These are phyloP conservation scores for Hybos culiciformis DNA, from an alignment of 2,888 invertebrate species.

Conservation along the genomic window DNA sequence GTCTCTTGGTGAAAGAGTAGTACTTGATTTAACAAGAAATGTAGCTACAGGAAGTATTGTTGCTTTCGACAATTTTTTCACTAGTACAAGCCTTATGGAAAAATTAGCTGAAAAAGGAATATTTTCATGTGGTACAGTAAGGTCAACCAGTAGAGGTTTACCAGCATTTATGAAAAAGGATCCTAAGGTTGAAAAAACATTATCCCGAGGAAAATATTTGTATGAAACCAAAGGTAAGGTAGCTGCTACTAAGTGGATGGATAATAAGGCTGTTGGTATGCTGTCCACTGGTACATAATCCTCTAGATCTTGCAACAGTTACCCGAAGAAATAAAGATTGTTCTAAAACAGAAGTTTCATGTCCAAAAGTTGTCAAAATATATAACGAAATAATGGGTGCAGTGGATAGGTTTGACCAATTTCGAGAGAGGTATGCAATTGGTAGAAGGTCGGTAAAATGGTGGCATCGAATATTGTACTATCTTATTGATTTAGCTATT, in stretches of 20 bases:
- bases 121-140: slow-evolving; percentile 2
- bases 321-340: slow-evolving; percentile 4
- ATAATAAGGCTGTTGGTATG: slow-evolving; percentile 5
- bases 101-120: slow-evolving; percentile 2
- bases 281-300: slow-evolving; percentile 4
- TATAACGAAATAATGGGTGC: slow-evolving; percentile 13
- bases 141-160: not conserved
- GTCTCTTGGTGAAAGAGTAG: slow-evolving; percentile 1
- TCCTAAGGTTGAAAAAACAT: not conserved
- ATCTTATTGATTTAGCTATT: slow-evolving; percentile 6
- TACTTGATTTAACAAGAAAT: not conserved
- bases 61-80: slow-evolving; percentile 7
- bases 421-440: slow-evolving; percentile 8
- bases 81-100: not conserved
- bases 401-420: slow-evolving; percentile 10
- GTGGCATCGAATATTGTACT: slow-evolving; percentile 15
- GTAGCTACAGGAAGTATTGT: not conserved
- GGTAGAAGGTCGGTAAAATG: slow-evolving; percentile 11
- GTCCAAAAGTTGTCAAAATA: slow-evolving; percentile 6
- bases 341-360: not conserved
- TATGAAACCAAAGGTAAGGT: not conserved
- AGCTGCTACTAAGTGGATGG: slow-evolving; percentile 7
- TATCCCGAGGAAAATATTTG: slow-evolving; percentile 3
- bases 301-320: slow-evolving; percentile 1
- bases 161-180: slow-evolving; percentile 1